Percentiles rank a stretch among this genome's conserved stretches.
phyloP scores from a whole-genome alignment of 2,888 invertebrate species.

The Zygaena filipendulae region DNA sequence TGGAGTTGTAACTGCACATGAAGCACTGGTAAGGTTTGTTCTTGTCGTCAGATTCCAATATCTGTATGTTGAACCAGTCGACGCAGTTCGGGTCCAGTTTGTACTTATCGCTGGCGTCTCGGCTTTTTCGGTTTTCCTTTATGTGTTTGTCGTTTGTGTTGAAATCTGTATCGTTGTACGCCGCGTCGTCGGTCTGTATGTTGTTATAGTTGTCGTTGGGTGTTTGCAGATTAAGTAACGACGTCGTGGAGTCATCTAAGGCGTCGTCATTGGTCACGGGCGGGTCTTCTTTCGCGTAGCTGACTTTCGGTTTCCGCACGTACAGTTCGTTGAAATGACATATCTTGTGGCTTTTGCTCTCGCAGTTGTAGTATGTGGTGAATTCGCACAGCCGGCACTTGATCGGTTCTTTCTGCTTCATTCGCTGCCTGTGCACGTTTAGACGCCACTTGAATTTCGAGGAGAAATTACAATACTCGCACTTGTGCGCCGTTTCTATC shows the following conservation, averaged over 20 bases:
- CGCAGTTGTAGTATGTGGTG: constrained; percentile 33
- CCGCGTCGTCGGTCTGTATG: neutral
- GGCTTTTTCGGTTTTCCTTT: too few species aligned
- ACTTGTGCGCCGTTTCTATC: constrained; percentile 30
- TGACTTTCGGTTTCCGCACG: neutral
- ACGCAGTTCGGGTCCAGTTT: constrained; percentile 28
- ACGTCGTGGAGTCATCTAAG: neutral
- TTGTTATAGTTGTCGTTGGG: neutral
- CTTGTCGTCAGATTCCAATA: constrained; percentile 27
- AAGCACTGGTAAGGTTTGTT: constrained; percentile 36
- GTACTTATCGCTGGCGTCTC: constrained; percentile 22
- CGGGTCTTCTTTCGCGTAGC: neutral
- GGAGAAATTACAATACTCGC: constrained; percentile 37
- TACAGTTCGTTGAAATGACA: constrained; percentile 20
- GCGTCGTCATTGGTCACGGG: neutral
- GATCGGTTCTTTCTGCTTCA: constrained; percentile 22
- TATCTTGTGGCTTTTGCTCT: constrained; percentile 34
- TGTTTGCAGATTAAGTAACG: neutral
- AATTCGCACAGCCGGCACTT: constrained; percentile 34
- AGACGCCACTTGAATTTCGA: constrained; percentile 36
- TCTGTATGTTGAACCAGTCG: constrained; percentile 38
- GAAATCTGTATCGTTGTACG: neutral
- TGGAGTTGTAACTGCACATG: constrained; percentile 33
- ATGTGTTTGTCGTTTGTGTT: neutral
- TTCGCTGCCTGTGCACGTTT: constrained; percentile 34